phyloP scores from a whole-genome alignment of 2,888 invertebrate species.

The Muschampia plurimacula region DNA sequence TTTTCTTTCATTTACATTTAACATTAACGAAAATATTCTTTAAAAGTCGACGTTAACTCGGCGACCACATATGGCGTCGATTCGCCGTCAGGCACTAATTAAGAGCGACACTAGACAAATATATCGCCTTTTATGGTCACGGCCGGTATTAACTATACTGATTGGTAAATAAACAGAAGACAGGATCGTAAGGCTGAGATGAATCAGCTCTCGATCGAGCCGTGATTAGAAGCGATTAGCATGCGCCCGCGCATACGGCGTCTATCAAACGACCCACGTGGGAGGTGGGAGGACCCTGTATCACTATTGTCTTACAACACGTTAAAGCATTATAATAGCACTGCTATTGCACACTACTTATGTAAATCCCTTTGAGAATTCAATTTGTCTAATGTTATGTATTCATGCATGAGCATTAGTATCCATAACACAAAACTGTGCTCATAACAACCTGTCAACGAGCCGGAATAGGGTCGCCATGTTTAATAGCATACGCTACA shows the following conservation, averaged over 20 bases:
- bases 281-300: constrained; percentile 76
- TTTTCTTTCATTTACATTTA: constrained; percentile 75
- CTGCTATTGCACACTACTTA: constrained; percentile 81
- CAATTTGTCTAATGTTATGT: constrained; percentile 76
- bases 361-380: constrained; percentile 81
- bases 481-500: constrained; percentile 48
- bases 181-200: constrained; percentile 71
- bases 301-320: constrained; percentile 80
- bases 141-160: constrained; percentile 73
- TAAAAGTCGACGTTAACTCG: constrained; percentile 71
- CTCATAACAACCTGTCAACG: constrained; percentile 66
- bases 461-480: constrained; percentile 51
- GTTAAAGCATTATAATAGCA: constrained; percentile 79
- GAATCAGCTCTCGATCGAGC: constrained; percentile 81
- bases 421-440: constrained; percentile 59
- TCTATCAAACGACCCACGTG: constrained; percentile 67
- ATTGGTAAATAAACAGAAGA: constrained; percentile 82
- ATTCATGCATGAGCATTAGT: constrained; percentile 73
- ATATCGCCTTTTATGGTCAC: constrained; percentile 81
- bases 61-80: constrained; percentile 79
- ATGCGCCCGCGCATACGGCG: constrained; percentile 67
- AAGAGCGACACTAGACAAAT: constrained; percentile 81
- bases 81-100: constrained; percentile 80
- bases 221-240: constrained; percentile 83
- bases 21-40: constrained; percentile 76